Base-by-base conservation (phyloP, 2,113 vertebrate genomes). In the Datnioides undecimradiatus region DNA sequence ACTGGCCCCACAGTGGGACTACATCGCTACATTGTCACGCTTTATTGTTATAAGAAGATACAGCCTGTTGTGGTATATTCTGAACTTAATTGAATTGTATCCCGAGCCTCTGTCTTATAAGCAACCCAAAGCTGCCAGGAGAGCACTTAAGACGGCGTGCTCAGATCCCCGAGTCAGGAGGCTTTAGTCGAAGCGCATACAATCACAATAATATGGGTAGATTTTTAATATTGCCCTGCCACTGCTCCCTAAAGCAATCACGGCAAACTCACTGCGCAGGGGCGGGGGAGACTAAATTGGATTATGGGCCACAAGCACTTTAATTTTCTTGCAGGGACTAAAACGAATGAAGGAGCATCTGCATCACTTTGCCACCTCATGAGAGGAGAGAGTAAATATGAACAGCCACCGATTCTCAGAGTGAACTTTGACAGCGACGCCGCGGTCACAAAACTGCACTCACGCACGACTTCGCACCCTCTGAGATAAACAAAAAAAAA, bases 261-360 rank as follows among this genome's bases (percentile, higher is more conserved):
- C 74, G 46, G 87, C 79, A 85, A 86, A 83, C 85, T 84, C 64
- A 43, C 80, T 74, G 45, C 27, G 46, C 71, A 79, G 68, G 73
- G 80, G 80, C n/a, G 76, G 85, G 87, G 83, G 85, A 68, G 79
- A 59, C 85, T 54, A 91, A 93, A 95, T 94, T 95, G 91, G 92
- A 95, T 95, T 95, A 95, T 80, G 77, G 85, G 84, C 93, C 92
- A 94, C 89, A 76, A 93, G 93, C 93, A 94, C 93, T 94, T 95
- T 94, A 86, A 94, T 94, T 95, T 95, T 90, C 91, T 87, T 91
- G 86, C 49, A 66, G 78, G 90, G 75, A 85, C 88, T 76, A 75
- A 92, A 90, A 89, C 71, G 60, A 88, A 90, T 74, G 77, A 90
- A 86, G 80, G 69, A 85, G 79, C 86, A 88, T 92, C 90, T 89